These are phyloP conservation scores for Pomatorhinus ruficollis DNA, from an alignment of 2,113 vertebrate species.

Conservation along the genomic window DNA sequence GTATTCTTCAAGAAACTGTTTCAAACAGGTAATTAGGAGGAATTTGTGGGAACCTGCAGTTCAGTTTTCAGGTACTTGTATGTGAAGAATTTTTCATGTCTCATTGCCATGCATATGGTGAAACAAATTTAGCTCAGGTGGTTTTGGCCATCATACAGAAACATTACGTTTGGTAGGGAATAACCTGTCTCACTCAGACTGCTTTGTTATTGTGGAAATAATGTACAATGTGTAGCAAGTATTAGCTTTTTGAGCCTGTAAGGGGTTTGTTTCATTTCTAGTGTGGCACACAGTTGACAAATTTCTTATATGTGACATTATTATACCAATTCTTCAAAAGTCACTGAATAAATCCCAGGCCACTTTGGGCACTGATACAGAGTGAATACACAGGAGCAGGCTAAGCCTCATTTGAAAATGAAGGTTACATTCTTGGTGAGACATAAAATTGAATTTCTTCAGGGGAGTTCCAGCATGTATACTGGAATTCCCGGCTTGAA, in stretches of 20 bases:
- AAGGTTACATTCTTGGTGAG: background rate
- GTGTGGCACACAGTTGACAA: fast-evolving
- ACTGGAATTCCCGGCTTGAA: background rate
- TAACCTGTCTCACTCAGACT: background rate
- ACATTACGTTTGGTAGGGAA: background rate
- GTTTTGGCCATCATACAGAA: background rate
- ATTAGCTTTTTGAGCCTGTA: background rate
- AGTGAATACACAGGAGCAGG: background rate
- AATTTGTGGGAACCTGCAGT: background rate
- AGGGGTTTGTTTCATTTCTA: background rate
- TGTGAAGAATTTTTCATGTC: background rate
- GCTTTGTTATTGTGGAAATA: background rate
- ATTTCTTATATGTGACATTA: background rate
- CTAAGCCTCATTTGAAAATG: background rate
- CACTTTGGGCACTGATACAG: background rate
- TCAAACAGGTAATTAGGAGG: background rate
- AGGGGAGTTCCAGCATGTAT: background rate
- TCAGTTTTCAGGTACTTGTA: background rate
- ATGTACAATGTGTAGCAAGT: background rate
- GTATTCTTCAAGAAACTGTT: background rate
- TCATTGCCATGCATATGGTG: background rate
- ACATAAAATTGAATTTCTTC: background rate
- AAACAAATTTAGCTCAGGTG: background rate
- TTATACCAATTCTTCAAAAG: background rate
- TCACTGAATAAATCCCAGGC: background rate